These are phyloP conservation scores for Agrochola litura DNA, from an alignment of 2,888 invertebrate genomes.

Conservation along the genomic window DNA sequence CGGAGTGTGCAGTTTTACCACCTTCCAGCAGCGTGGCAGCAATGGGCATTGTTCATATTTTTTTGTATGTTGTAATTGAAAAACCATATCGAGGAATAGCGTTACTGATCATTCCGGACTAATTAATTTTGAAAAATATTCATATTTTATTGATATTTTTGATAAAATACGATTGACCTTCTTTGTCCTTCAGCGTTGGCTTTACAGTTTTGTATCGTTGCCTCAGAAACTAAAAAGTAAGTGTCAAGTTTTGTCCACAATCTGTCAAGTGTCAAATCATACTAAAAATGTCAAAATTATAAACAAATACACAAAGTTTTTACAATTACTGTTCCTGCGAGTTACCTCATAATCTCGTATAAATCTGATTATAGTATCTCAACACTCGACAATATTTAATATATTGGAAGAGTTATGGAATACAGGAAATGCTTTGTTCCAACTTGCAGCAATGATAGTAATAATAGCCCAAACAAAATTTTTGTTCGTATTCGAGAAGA, in stretches of 20 bases:
- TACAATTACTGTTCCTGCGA: not conserved
- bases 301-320: not conserved
- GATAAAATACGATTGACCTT: not conserved
- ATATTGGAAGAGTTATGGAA: not conserved
- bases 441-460: slow-evolving; percentile 5
- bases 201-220: not conserved
- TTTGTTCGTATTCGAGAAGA: slow-evolving; percentile 24
- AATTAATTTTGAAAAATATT: not conserved
- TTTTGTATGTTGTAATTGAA: too few relatives aligned
- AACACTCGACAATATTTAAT: not conserved
- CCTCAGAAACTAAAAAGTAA: not conserved
- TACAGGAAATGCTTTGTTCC: slow-evolving; percentile 1
- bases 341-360: not conserved
- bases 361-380: not conserved
- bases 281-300: not conserved
- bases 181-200: not conserved
- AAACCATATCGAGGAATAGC: not conserved
- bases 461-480: slow-evolving; percentile 6
- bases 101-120: not conserved
- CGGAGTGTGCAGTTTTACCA: too few relatives aligned
- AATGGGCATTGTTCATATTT: too few relatives aligned
- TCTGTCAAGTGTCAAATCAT: not conserved
- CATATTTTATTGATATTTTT: not conserved
- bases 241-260: not conserved
- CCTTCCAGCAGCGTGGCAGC: too few relatives aligned